These are phyloP conservation scores for Meghimatium bilineatum DNA, from an alignment of 2,888 invertebrate genomes.

Conservation along the genomic window DNA sequence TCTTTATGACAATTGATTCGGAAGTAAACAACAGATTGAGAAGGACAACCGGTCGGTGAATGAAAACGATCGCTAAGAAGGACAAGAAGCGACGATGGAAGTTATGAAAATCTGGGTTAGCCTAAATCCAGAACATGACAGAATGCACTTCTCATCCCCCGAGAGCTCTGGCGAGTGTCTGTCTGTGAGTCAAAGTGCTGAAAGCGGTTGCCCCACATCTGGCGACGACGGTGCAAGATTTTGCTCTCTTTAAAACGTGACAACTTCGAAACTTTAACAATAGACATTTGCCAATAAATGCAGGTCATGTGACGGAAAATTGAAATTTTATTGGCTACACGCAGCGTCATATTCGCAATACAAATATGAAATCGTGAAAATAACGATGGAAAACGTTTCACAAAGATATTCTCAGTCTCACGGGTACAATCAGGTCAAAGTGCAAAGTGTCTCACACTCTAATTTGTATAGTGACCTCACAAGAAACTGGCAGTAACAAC, in stretches of 20 bases:
- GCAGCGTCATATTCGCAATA: not conserved
- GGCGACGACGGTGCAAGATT: slow-evolving; percentile 12
- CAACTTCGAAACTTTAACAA: not conserved
- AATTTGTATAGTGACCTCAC: too few relatives aligned
- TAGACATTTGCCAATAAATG: not conserved
- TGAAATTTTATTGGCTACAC: slow-evolving; percentile 16
- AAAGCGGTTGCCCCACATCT: slow-evolving; percentile 5
- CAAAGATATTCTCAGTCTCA: too few relatives aligned
- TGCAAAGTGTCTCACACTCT: too few relatives aligned
- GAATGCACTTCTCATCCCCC: not conserved
- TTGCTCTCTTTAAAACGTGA: slow-evolving; percentile 3
- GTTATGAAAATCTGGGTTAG: slow-evolving; percentile 13
- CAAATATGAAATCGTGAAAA: not conserved
- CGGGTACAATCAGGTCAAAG: too few relatives aligned
- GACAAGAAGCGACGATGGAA: not conserved
- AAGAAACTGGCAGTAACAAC: too few relatives aligned
- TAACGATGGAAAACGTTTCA: too few relatives aligned
- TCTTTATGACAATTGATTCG: not conserved
- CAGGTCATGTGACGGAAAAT: not conserved
- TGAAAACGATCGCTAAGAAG: not conserved
- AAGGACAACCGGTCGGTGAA: not conserved
- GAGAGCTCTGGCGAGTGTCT: slow-evolving; percentile 12
- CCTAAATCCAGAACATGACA: not conserved
- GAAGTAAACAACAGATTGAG: slow-evolving; percentile 14
- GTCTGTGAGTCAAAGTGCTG: slow-evolving; percentile 1